Conservation (phyloP, 2,888 invertebrate genomes). For the Argyresthia goedartella region DNA sequence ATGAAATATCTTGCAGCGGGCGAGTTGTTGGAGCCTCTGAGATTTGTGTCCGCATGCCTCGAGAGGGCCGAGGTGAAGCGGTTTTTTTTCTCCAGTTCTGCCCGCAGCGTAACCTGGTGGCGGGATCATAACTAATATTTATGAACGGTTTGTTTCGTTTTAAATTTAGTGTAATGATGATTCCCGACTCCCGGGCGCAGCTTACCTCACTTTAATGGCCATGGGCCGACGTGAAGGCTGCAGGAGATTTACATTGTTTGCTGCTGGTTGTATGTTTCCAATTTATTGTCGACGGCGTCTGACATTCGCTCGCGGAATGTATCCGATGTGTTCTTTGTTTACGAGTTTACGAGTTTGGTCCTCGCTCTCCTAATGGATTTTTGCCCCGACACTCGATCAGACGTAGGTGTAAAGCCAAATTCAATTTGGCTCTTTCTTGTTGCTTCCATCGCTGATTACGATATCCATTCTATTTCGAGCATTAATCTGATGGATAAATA, state of each 20-base stretch:
- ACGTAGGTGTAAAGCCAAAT: conserved; percentile 5
- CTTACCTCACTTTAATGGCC: conserved; percentile 19
- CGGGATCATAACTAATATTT: conserved; percentile 51
- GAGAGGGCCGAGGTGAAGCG: background rate
- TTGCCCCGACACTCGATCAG: conserved; percentile 2
- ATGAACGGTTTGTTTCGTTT: conserved; percentile 51
- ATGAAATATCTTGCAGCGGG: conserved; percentile 4
- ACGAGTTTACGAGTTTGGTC: conserved; percentile 13
- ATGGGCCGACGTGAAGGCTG: conserved; percentile 10
- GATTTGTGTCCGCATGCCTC: conserved; percentile 1
- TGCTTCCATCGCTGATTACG: conserved; percentile 1
- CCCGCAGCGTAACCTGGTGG: conserved; percentile 47
- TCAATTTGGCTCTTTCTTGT: conserved; percentile 4
- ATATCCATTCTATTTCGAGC: background rate
- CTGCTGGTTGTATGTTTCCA: conserved; percentile 14
- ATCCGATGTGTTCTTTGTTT: conserved; percentile 10
- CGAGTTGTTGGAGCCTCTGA: background rate
- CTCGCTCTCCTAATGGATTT: conserved; percentile 7
- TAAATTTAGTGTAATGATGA: conserved; percentile 50
- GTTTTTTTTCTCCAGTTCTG: conserved; percentile 21
- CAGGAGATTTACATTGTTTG: conserved; percentile 19
- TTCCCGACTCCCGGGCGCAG: conserved; percentile 22
- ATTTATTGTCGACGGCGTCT: conserved; percentile 20
- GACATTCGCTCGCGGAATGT: background rate
- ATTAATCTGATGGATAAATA: conserved; percentile 1